Evolutionary conservation across 2,888 invertebrate species (phyloP).

Genomic region (Limnephilus lunatus): DNA sequence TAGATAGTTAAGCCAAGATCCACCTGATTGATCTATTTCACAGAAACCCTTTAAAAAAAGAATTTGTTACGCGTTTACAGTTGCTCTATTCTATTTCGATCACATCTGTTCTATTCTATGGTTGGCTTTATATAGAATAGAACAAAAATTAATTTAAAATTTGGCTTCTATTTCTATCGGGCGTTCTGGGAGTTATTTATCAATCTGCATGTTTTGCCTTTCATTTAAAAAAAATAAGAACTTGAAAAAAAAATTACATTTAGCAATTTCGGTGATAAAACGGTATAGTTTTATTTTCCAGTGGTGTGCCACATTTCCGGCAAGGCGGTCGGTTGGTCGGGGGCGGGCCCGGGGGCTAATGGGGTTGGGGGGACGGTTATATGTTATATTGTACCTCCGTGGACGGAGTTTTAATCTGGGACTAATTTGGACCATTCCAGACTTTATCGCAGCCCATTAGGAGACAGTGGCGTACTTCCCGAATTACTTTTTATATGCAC

Average conservation of each 20-base stretch:
- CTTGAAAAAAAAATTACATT: neutral
- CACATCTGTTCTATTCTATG: too few relatives aligned
- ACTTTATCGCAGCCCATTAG: slow-evolving; percentile 69
- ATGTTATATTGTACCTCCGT: slow-evolving; percentile 70
- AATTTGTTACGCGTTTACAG: too few relatives aligned
- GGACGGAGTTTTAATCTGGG: slow-evolving; percentile 82
- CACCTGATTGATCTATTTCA: too few relatives aligned
- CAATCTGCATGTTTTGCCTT: too few relatives aligned
- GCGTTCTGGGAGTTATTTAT: too few relatives aligned
- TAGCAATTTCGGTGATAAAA: neutral
- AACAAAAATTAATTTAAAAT: too few relatives aligned
- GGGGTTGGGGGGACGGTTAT: slow-evolving; percentile 37
- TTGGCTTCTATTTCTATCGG: too few relatives aligned
- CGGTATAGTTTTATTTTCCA: neutral
- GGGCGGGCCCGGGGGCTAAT: slow-evolving; percentile 11
- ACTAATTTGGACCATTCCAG: slow-evolving; percentile 77
- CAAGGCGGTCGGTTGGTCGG: neutral
- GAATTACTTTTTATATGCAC: neutral
- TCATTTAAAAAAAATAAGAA: neutral
- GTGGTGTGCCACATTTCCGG: neutral
- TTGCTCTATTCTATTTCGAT: too few relatives aligned
- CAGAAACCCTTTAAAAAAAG: too few relatives aligned
- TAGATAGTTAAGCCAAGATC: too few relatives aligned
- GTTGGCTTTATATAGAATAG: too few relatives aligned
- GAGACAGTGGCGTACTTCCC: slow-evolving; percentile 31